Evolutionary conservation across 2,113 vertebrate species (phyloP).

Genomic region (Barbus barbus): DNA sequence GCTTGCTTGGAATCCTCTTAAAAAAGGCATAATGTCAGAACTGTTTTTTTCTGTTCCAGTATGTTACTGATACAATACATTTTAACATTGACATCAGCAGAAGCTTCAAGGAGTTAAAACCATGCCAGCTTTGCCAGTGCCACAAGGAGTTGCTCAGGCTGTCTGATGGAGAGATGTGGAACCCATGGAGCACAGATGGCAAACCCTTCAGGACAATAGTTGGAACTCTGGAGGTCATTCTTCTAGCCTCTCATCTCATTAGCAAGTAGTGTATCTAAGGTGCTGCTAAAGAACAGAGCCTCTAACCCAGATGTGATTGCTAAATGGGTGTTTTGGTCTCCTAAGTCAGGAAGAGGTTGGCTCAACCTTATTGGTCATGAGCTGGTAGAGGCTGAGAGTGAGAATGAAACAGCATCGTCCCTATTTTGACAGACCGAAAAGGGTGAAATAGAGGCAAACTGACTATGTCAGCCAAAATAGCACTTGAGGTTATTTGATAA

Average conservation of each 20-base stretch:
- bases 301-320: not conserved
- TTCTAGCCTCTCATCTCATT: not conserved
- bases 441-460: not conserved
- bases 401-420: not conserved
- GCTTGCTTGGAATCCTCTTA: not conserved
- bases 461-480: not conserved
- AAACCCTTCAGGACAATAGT: not conserved
- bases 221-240: not conserved
- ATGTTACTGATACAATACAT: not conserved
- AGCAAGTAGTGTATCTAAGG: not conserved
- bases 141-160: not conserved
- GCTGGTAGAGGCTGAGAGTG: not conserved
- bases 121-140: not conserved
- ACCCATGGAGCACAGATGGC: not conserved
- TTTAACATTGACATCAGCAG: not conserved
- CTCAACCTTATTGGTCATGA: not conserved
- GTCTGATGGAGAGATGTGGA: not conserved
- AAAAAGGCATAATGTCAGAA: not conserved
- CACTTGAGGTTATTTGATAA: not conserved
- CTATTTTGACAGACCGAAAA: not conserved
- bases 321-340: not conserved
- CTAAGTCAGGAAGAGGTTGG: not conserved
- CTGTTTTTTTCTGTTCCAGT: not conserved
- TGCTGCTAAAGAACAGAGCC: not conserved
- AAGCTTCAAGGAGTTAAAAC: not conserved